Conservation (phyloP, 2,888 invertebrate species). For the Polylopha cassiicola region DNA sequence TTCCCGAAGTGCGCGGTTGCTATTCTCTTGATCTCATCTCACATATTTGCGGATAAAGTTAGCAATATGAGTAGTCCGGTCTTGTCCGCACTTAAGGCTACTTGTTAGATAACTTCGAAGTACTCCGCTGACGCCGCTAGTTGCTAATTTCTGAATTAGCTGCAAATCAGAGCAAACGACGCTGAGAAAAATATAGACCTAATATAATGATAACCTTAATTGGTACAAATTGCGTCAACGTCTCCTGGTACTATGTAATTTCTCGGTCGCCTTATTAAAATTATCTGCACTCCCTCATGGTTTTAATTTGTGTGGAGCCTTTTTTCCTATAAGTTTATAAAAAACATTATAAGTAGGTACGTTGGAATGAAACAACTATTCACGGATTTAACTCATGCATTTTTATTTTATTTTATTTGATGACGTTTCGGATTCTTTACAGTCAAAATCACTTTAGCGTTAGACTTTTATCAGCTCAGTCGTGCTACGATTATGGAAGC, state of each 20-base stretch:
- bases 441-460: no score
- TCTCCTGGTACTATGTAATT: slow-evolving; percentile 9
- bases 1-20: no score
- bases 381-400: no score
- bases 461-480: no score
- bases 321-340: no score
- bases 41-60: slow-evolving; percentile 20
- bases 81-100: slow-evolving; percentile 17
- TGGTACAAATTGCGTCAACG: slow-evolving; percentile 9
- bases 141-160: slow-evolving; percentile 12
- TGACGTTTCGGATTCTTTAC: no score
- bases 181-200: neutral
- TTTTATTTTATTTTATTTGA: no score
- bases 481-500: no score
- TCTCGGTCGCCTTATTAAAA: slow-evolving; percentile 1
- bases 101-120: slow-evolving; percentile 16
- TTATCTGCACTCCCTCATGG: no score
- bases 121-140: slow-evolving; percentile 10
- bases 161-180: slow-evolving; percentile 10
- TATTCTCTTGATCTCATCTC: slow-evolving; percentile 20
- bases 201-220: slow-evolving; percentile 5
- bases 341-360: no score
- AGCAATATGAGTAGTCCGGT: slow-evolving; percentile 20
- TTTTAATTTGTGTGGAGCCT: no score
- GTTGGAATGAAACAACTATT: no score